Base-by-base conservation (phyloP, 2,113 vertebrate genomes). In the Tragelaphus buxtoni region DNA sequence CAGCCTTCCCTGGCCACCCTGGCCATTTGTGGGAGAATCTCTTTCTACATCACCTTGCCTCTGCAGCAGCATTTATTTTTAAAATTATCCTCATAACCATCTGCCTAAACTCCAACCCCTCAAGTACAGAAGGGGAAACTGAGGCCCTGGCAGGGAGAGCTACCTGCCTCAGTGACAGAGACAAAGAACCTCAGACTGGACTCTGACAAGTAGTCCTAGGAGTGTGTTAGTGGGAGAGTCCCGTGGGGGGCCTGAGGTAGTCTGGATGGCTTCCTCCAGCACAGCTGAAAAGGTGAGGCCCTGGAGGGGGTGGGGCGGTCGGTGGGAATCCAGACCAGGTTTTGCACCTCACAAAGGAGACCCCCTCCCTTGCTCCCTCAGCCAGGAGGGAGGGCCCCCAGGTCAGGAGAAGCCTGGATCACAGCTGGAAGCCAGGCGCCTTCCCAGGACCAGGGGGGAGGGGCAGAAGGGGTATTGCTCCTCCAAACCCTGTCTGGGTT, bases 391-490 rank as follows among this genome's bases (percentile, higher is more conserved):
- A n/a, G 84, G 97, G 98, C 97, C 98, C 98, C 82, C 88, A 93
- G 98, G 98, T 98, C 98, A 32, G 96, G 94, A 98, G 98, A 94
- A 94, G 97, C 96, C 90, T 83, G 97, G 96, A 95, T 96, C 98
- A 90, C 98, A 99, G 98, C 98, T 99, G 98, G 99, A 88, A 98
- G 89, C 92, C 95, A 97, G 98, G 96, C 91, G 97, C 96, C 97
- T 94, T 97, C 90, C 35, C 47, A 1, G 82, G 92, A 95, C 92
- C 72, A 30, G 0, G 17, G 91, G 45, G 86, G 69, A 82, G 74
- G 94, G 94, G 89, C 13, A 0, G 9, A 16, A 58, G 65, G 79
- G 61, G 77, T 65, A 13, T 0, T 4, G 55, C 88, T 76, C 32
- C 86, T 63, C 35, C 42, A 56, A 82, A 69, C 20, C 18, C n/a